Percentiles rank a stretch among this genome's conserved stretches.
phyloP scores from a whole-genome alignment of 2,797 vertebrate genomes.

The Margarornis squamiger region DNA sequence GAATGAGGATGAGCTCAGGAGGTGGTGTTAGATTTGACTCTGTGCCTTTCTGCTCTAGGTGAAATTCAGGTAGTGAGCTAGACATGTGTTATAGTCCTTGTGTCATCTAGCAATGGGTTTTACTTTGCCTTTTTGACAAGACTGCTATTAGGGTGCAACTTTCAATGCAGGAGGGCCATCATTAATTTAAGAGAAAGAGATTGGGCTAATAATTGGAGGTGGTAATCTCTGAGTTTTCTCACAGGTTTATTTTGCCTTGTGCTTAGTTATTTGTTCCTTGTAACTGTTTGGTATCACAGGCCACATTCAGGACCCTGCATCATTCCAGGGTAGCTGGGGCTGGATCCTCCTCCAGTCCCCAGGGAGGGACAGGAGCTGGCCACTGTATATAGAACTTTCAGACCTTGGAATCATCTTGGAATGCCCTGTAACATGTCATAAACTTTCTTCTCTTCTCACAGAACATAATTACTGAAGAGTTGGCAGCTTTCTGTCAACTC shows the following conservation, averaged over 20 bases:
- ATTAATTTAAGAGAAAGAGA: background rate
- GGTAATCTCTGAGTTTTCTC: background rate
- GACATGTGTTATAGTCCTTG: background rate
- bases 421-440: background rate
- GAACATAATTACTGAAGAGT: fast-evolving
- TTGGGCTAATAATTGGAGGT: background rate
- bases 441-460: background rate
- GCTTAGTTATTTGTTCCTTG: background rate
- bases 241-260: background rate
- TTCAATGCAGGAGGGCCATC: background rate
- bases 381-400: background rate
- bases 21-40: background rate
- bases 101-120: background rate
- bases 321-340: fast-evolving
- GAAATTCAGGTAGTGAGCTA: background rate
- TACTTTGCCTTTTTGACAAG: background rate
- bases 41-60: constrained; percentile 37
- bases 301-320: background rate
- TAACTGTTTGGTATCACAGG: background rate
- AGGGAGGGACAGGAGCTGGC: background rate
- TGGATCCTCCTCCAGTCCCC: background rate
- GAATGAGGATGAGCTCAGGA: background rate
- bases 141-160: background rate
- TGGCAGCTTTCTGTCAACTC: background rate
- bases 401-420: background rate